These are phyloP conservation scores for Miniopterus natalensis DNA, from an alignment of 2,113 vertebrate genomes.

Conservation along the genomic window DNA sequence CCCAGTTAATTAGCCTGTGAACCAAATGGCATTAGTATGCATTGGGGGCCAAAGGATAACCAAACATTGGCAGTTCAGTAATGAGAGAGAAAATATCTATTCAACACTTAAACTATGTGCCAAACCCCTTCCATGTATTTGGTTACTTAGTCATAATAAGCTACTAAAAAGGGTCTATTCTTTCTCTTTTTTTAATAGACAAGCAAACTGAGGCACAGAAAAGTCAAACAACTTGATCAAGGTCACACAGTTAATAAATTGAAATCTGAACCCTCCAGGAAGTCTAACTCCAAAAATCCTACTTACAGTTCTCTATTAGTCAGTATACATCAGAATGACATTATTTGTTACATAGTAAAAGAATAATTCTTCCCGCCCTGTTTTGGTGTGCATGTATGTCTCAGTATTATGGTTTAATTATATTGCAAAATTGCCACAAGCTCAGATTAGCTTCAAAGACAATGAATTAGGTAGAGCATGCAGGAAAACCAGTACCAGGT, in stretches of 20 bases:
- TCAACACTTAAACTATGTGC: background rate
- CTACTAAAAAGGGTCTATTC: background rate
- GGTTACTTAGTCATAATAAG: background rate
- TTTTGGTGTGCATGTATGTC: background rate
- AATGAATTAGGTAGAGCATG: background rate
- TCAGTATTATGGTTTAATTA: conserved; percentile 28
- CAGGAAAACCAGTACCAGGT: background rate
- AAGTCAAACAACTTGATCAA: background rate
- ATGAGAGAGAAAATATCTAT: background rate
- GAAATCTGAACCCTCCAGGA: background rate
- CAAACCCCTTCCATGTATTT: background rate
- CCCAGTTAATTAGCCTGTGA: background rate
- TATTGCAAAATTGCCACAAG: background rate
- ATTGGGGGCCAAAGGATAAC: background rate
- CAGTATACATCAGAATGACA: background rate
- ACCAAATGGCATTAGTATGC: background rate
- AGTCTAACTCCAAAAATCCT: conserved; percentile 14
- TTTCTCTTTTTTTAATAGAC: background rate
- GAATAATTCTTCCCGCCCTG: background rate
- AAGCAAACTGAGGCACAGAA: background rate
- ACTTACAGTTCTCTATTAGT: background rate
- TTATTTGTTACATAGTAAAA: conserved; percentile 47
- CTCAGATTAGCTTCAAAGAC: conserved; percentile 59
- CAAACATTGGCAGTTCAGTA: background rate
- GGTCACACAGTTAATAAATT: background rate